A percentile compares a stretch with the other conserved stretches of the same genome.
Evolutionary conservation across 2,797 vertebrate species (phyloP).

Genomic region (Moxostoma hubbsi): DNA sequence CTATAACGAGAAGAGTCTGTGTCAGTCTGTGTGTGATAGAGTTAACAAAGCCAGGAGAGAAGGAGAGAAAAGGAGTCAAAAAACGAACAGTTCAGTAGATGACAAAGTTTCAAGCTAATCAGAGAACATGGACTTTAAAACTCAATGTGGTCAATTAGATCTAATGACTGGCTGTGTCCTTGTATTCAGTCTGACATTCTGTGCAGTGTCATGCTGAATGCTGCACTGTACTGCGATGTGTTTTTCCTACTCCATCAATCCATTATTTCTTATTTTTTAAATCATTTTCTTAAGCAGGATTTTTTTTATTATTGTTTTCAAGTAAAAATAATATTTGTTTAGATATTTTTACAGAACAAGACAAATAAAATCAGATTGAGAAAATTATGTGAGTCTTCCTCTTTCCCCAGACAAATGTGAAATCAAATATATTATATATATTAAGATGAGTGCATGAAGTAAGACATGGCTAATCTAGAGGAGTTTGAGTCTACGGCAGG

Average conservation of each 20-base stretch:
- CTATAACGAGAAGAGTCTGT: slow-evolving; percentile 46
- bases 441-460: slow-evolving; percentile 35
- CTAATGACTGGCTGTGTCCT: neutral
- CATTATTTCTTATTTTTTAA: neutral
- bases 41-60: slow-evolving; percentile 10
- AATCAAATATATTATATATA: too few relatives aligned
- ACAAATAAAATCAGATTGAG: too few relatives aligned
- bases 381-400: neutral
- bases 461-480: slow-evolving; percentile 56
- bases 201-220: neutral
- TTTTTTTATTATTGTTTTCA: too few relatives aligned
- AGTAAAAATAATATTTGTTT: too few relatives aligned
- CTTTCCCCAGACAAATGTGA: neutral
- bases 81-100: neutral
- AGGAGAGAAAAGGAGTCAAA: neutral
- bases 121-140: slow-evolving; percentile 29
- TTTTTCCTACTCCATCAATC: neutral
- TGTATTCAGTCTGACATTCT: neutral
- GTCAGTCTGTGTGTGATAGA: slow-evolving; percentile 20
- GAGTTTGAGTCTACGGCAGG: slow-evolving; percentile 23
- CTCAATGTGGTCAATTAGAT: slow-evolving; percentile 9
- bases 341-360: too few relatives aligned
- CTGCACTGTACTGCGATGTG: neutral
- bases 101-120: slow-evolving; percentile 25
- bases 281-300: too few relatives aligned